phyloP scores from a whole-genome alignment of 2,113 vertebrate genomes.

The Thamnophis sirtalis region DNA sequence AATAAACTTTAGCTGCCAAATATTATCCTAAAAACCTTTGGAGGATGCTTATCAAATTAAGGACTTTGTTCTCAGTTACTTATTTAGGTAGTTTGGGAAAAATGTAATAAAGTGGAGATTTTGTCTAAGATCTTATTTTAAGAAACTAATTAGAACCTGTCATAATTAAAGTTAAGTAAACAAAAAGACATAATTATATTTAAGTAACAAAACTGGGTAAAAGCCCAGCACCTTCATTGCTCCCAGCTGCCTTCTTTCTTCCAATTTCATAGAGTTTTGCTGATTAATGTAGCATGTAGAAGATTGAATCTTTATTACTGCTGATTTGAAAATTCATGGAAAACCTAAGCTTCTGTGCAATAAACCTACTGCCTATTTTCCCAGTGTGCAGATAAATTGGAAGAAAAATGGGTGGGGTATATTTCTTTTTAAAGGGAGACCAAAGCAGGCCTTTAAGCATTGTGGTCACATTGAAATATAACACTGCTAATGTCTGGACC shows the following conservation, averaged over 20 bases:
- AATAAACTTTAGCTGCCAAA: not conserved
- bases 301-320: not conserved
- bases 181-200: not conserved
- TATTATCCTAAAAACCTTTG: not conserved
- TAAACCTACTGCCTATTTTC: not conserved
- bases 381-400: not conserved
- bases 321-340: not conserved
- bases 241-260: not conserved
- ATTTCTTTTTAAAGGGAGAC: not conserved
- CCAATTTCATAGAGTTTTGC: not conserved
- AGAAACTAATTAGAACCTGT: not conserved
- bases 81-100: not conserved
- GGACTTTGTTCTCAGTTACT: rapidly evolving
- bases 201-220: slow-evolving; percentile 18
- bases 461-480: not conserved
- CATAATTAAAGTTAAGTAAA: not conserved
- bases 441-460: not conserved
- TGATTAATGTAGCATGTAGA: not conserved
- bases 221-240: not conserved
- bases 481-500: not conserved
- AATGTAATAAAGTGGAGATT: not conserved
- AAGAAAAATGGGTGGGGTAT: not conserved
- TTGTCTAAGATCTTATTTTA: not conserved
- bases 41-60: slow-evolving; percentile 6
- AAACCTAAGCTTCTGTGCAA: not conserved